A percentile compares a stretch with the other conserved stretches of the same genome.
phyloP scores from a whole-genome alignment of 2,888 invertebrate genomes.

The Syritta pipiens region DNA sequence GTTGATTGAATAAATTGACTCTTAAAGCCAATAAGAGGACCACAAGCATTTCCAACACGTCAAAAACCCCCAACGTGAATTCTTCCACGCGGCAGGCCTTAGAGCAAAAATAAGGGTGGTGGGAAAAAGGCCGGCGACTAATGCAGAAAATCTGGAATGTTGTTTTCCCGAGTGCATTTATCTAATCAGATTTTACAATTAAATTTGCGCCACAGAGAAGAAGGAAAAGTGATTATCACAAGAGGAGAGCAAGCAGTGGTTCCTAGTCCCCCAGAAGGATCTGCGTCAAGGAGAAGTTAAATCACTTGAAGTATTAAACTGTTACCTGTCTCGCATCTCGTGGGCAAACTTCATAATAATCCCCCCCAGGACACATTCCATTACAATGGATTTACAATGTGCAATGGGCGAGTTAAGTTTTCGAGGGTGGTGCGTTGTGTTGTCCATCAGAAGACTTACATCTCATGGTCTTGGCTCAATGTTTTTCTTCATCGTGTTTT shows the following conservation, averaged over 20 bases:
- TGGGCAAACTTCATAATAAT: slow-evolving; percentile 22
- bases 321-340: slow-evolving; percentile 35
- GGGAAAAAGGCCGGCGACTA: no score
- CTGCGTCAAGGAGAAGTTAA: slow-evolving; percentile 5
- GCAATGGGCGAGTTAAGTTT: no score
- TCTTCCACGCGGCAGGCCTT: no score
- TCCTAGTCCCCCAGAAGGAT: not conserved
- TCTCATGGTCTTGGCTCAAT: not conserved
- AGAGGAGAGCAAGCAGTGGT: not conserved
- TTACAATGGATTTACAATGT: slow-evolving; percentile 3
- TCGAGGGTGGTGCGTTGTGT: no score
- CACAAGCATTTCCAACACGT: not conserved
- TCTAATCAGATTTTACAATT: slow-evolving; percentile 36
- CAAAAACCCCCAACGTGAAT: not conserved
- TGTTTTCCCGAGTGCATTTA: no score
- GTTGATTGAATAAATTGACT: slow-evolving; percentile 55
- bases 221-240: slow-evolving; percentile 38
- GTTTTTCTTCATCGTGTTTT: not conserved
- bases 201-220: slow-evolving; percentile 27
- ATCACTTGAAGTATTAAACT: slow-evolving; percentile 33
- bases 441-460: no score
- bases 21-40: slow-evolving; percentile 23
- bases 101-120: no score
- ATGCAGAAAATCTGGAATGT: slow-evolving; percentile 4
- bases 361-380: slow-evolving; percentile 6